Percentiles rank a stretch among this genome's conserved stretches.
These are phyloP conservation scores for Etheostoma perlongum DNA, from an alignment of 2,797 vertebrate species.

Conservation along the genomic window DNA sequence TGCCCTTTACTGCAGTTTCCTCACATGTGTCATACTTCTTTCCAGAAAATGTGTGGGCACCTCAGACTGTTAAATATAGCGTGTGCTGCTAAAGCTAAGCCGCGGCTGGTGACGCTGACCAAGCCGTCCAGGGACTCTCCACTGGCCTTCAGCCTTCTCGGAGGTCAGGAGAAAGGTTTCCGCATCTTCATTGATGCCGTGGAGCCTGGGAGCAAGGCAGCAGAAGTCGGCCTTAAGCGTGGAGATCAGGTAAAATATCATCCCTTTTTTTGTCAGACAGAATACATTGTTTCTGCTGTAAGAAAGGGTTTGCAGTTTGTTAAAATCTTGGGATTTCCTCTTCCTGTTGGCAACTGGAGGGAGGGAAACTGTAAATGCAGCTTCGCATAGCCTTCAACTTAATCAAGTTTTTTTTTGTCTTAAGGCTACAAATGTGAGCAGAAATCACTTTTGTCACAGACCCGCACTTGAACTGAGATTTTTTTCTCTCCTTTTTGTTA, in stretches of 20 bases:
- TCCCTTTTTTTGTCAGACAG: background rate
- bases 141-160: constrained; percentile 94
- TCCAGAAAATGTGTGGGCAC: constrained; percentile 98
- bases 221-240: constrained; percentile 95
- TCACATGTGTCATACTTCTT: background rate
- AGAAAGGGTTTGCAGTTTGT: background rate
- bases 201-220: constrained; percentile 95
- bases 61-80: constrained; percentile 98
- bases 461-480: constrained; percentile 7
- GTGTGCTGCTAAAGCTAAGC: constrained; percentile 98
- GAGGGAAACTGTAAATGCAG: constrained; percentile 1
- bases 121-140: constrained; percentile 97
- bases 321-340: background rate
- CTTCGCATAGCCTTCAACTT: constrained; percentile 1
- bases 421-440: constrained; percentile 12
- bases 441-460: constrained; percentile 30
- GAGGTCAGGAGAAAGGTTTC: constrained; percentile 97
- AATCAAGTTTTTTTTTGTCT: background rate
- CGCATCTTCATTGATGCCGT: constrained; percentile 98
- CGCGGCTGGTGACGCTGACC: constrained; percentile 94
- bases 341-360: background rate
- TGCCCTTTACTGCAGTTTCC: background rate
- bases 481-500: constrained; percentile 35
- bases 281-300: background rate
- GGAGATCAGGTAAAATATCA: constrained; percentile 90